Evolutionary conservation across 2,888 invertebrate genomes (phyloP).

Genomic region (Norana najaformis): DNA sequence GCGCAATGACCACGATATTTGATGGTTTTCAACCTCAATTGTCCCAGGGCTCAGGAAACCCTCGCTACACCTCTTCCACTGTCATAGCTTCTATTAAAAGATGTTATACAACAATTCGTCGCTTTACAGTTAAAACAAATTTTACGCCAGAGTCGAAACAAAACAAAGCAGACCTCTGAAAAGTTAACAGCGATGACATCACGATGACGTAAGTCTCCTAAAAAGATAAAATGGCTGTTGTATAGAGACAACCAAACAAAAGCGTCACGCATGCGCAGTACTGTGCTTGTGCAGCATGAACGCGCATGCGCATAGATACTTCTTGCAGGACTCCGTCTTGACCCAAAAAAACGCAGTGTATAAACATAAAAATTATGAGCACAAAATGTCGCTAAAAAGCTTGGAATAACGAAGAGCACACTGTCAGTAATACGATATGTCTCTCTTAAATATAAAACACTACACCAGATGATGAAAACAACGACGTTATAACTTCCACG

Average conservation of each 20-base stretch:
- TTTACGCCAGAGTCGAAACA: not conserved
- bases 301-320: not conserved
- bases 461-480: not conserved
- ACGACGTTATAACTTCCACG: not conserved
- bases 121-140: not conserved
- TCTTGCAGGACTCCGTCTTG: not conserved
- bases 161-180: not conserved
- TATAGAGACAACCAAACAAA: conserved; percentile 21
- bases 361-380: not conserved
- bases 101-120: not conserved
- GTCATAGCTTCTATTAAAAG: not conserved
- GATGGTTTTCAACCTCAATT: not conserved
- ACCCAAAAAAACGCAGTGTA: not conserved
- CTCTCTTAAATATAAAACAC: not conserved
- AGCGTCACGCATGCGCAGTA: not conserved
- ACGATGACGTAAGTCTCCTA: conserved; percentile 15
- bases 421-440: not conserved
- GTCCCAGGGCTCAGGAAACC: not conserved
- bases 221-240: conserved; percentile 23
- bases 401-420: not conserved
- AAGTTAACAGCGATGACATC: not conserved
- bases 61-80: not conserved
- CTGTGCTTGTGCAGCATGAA: not conserved
- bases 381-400: not conserved
- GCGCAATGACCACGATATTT: not conserved